Percentiles rank a stretch among this genome's conserved stretches.
Evolutionary conservation across 35 echinoderm and acorn worm genomes (phyloP).

Genomic region (Amphiura filiformis): DNA sequence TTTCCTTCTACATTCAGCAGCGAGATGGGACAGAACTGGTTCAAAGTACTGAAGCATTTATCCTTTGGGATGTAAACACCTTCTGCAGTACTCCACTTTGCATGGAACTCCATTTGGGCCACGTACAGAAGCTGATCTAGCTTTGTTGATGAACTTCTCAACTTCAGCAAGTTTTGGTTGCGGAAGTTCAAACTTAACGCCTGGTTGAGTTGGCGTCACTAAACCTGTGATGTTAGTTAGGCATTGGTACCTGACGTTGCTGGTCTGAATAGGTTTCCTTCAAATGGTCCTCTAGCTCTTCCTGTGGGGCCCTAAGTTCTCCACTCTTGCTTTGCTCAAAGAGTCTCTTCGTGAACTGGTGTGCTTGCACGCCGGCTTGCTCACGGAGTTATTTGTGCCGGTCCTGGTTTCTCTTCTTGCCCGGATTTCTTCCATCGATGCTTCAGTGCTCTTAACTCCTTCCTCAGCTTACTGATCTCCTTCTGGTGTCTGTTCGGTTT

Average conservation of each 20-base stretch:
- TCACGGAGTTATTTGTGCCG: too few relatives aligned
- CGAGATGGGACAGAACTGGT: background rate
- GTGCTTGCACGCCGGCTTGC: too few relatives aligned
- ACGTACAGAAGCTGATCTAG: background rate
- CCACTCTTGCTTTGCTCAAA: background rate
- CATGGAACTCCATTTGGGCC: background rate
- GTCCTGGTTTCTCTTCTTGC: too few relatives aligned
- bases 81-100: background rate
- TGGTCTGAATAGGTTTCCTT: background rate
- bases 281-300: too few relatives aligned
- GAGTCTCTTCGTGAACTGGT: background rate
- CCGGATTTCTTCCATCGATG: too few relatives aligned
- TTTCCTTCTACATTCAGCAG: constrained; percentile 23
- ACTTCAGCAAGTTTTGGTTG: background rate
- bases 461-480: too few relatives aligned
- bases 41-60: background rate
- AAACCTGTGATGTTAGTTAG: background rate
- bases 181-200: background rate
- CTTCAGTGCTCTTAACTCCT: too few relatives aligned
- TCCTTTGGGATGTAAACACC: constrained; percentile 19
- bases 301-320: background rate
- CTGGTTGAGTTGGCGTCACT: background rate
- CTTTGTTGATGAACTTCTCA: background rate
- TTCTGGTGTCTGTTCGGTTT: too few relatives aligned
- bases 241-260: background rate